Conservation (phyloP, 2,113 vertebrate genomes). For the Scomber japonicus region DNA sequence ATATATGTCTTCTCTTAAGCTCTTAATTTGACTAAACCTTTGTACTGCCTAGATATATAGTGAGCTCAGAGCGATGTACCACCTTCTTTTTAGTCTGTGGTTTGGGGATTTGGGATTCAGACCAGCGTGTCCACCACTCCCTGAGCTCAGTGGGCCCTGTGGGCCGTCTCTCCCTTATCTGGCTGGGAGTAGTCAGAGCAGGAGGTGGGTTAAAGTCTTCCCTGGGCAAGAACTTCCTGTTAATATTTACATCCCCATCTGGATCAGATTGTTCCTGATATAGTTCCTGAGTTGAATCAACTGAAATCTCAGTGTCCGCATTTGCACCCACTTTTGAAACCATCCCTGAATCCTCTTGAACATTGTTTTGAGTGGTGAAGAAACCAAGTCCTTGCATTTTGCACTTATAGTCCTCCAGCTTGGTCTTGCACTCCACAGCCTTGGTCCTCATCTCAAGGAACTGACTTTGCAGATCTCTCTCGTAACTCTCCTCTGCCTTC, state of each 20-base stretch:
- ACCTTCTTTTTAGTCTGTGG: slow-evolving; percentile 45
- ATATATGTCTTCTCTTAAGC: neutral
- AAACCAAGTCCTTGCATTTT: slow-evolving; percentile 65
- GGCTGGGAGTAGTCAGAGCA: slow-evolving; percentile 63
- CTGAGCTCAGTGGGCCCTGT: slow-evolving; percentile 78
- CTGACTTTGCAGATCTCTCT: slow-evolving; percentile 79
- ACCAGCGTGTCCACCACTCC: slow-evolving; percentile 83
- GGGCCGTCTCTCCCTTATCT: slow-evolving; percentile 69
- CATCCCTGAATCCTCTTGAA: neutral
- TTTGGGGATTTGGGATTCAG: slow-evolving; percentile 64
- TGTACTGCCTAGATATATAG: slow-evolving; percentile 77
- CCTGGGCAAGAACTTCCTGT: slow-evolving; percentile 69
- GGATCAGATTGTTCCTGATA: slow-evolving; percentile 19
- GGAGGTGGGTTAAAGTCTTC: slow-evolving; percentile 53
- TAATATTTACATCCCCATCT: slow-evolving; percentile 32
- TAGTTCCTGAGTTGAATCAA: neutral
- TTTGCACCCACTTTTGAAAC: neutral
- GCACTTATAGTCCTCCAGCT: slow-evolving; percentile 77
- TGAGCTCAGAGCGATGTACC: slow-evolving; percentile 82
- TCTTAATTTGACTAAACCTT: slow-evolving; percentile 48
- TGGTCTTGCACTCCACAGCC: slow-evolving; percentile 76
- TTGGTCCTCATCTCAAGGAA: slow-evolving; percentile 81
- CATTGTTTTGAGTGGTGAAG: neutral
- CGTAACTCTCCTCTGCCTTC: slow-evolving; percentile 79
- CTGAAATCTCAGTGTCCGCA: neutral